A percentile compares a stretch with the other conserved stretches of the same genome.
phyloP scores from a whole-genome alignment of 2,888 invertebrate genomes.

The Notodonta dromedarius region DNA sequence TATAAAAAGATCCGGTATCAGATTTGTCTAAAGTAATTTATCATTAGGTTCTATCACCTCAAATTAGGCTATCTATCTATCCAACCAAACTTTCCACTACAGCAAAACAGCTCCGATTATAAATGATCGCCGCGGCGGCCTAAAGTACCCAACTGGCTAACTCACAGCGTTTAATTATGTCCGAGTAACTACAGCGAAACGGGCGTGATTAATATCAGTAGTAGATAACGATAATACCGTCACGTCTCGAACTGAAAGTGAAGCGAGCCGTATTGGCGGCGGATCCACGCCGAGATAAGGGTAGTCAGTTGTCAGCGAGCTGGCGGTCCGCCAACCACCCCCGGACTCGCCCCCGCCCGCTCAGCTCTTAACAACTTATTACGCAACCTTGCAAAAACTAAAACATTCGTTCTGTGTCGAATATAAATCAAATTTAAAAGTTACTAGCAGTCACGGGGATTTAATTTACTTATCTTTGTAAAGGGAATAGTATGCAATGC shows the following conservation, averaged over 20 bases:
- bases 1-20: too few relatives aligned
- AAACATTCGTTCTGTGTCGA: constrained; percentile 9
- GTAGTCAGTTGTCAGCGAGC: constrained; percentile 56
- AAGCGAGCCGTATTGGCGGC: constrained; percentile 50
- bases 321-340: constrained; percentile 63
- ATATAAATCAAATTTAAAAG: not conserved
- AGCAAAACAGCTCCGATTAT: not conserved
- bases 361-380: constrained; percentile 51
- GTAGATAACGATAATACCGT: constrained; percentile 27
- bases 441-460: too few relatives aligned
- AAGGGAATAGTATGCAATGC: too few relatives aligned
- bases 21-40: too few relatives aligned
- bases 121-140: not conserved
- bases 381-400: constrained; percentile 48
- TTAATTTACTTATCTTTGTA: too few relatives aligned
- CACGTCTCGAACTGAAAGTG: constrained; percentile 43
- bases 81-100: not conserved
- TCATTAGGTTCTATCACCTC: too few relatives aligned
- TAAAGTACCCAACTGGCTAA: not conserved
- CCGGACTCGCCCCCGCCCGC: constrained; percentile 40
- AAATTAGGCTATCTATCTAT: not conserved
- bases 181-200: constrained; percentile 3
- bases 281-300: constrained; percentile 60
- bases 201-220: constrained; percentile 24
- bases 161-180: constrained; percentile 2